A percentile compares a stretch with the other conserved stretches of the same genome.
Conservation (phyloP, 1,140 invertebrate genomes). For the Drosophila tristis region DNA sequence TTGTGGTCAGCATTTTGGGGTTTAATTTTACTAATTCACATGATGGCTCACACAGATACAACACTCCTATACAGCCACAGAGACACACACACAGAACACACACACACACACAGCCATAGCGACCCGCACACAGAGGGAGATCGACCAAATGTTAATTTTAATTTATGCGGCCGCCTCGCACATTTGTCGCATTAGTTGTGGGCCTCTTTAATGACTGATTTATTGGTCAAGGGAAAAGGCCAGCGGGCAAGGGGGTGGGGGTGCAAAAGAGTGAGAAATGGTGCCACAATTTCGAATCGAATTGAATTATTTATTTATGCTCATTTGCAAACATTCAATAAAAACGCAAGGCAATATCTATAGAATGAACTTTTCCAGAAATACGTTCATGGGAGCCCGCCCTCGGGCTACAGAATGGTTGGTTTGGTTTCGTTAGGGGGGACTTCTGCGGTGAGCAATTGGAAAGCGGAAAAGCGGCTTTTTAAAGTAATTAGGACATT, state of each 20-base stretch:
- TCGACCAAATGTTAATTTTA: slow-evolving; percentile 76
- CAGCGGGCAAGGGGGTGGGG: neutral
- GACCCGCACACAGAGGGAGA: slow-evolving; percentile 25
- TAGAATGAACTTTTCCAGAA: slow-evolving; percentile 11
- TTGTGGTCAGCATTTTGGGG: slow-evolving; percentile 73
- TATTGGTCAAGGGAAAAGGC: slow-evolving; percentile 64
- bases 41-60: slow-evolving; percentile 46
- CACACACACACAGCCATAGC: neutral
- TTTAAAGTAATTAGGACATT: slow-evolving; percentile 76
- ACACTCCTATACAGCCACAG: slow-evolving; percentile 11
- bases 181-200: slow-evolving; percentile 78
- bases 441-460: slow-evolving; percentile 17
- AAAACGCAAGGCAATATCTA: slow-evolving; percentile 54
- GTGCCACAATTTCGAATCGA: slow-evolving; percentile 35
- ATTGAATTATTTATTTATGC: slow-evolving; percentile 76
- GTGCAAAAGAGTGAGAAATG: slow-evolving; percentile 13
- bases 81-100: slow-evolving; percentile 2
- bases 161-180: slow-evolving; percentile 73
- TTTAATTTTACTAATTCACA: slow-evolving; percentile 81
- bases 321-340: slow-evolving; percentile 60
- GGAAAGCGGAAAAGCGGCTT: slow-evolving; percentile 46
- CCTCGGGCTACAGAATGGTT: too few relatives aligned
- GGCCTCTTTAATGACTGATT: slow-evolving; percentile 79
- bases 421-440: too few relatives aligned
- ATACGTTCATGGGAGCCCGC: neutral